Evolutionary conservation across 2,113 vertebrate species (phyloP), one percentile per base, ranked within the genome.

Genomic region (Dromiciops gliroides): DNA sequence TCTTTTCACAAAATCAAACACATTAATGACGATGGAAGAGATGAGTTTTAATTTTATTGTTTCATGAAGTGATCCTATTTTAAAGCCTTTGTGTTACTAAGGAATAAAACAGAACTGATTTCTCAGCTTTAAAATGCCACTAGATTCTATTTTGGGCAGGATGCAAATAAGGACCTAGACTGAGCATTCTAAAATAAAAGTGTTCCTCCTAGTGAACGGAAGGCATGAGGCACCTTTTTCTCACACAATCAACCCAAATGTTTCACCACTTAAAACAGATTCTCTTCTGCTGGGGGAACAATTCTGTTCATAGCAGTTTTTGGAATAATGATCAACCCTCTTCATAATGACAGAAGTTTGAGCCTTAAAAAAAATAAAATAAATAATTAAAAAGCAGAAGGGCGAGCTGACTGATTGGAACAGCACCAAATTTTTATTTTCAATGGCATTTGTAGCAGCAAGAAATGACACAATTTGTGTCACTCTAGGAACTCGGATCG

Each of bases 301-400:
- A 93, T 96, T 92, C 94, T 97, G 95, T 91, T 97, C 97, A 97
- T 96, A 95, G 92, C 96, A 97, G 96, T 91, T 97, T 97, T 96
- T 93, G 90, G 95, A 95, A 97, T 98, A 98, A 98, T 97, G 97
- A 98, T 96, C 90, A 97, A 97, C 52, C 92, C 60, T 97, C 92
- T 96, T 96, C 89, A 94, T 95, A 97, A 97, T 97, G 95, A 97
- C 98, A 97, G 97, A 97, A 98, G 92, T 97, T 93, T 96, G 94
- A 97, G 93, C 51, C 94, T 98, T 95, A 97, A 98, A 98, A 83
- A 52, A 75, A 98, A 97, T 98, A 98, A 97, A 97, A 97, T 97
- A 98, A 98, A 97, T 97, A 97, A 98, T 98, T 98, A 97, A 97
- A 98, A 96, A 97, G 95, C 96, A 96, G 95, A 97, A 97, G 93